Conservation (phyloP, 1,140 invertebrate genomes). For the Bombyx mori region DNA sequence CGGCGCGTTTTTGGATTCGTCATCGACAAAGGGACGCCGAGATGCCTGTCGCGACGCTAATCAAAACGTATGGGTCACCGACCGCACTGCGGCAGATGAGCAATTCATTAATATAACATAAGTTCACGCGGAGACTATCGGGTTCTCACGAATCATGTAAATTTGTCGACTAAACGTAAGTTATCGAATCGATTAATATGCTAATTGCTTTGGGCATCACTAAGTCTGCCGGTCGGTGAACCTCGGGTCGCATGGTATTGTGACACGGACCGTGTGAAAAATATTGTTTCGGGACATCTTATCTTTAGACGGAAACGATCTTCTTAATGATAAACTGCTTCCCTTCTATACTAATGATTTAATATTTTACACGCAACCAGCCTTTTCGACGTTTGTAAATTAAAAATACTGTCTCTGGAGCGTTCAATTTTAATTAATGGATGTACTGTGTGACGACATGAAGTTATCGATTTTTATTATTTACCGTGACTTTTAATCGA, state of each 20-base stretch:
- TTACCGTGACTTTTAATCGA: too few relatives aligned
- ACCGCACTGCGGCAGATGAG: constrained; percentile 48
- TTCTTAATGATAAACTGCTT: too few relatives aligned
- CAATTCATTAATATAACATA: constrained; percentile 71
- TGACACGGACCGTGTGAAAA: constrained; percentile 56
- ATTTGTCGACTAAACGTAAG: constrained; percentile 68
- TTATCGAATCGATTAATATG: constrained; percentile 71
- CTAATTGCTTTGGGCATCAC: constrained; percentile 65
- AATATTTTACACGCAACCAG: too few relatives aligned
- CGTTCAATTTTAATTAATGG: too few relatives aligned
- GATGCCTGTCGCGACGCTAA: constrained; percentile 33
- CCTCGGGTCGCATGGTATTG: constrained; percentile 50
- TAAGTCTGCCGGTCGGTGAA: constrained; percentile 57
- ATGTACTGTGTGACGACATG: too few relatives aligned
- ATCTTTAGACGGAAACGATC: too few relatives aligned
- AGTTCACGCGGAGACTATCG: constrained; percentile 58
- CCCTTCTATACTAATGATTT: too few relatives aligned
- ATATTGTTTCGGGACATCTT: constrained; percentile 8
- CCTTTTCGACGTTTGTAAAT: too few relatives aligned
- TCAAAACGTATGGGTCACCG: constrained; percentile 54
- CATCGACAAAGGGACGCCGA: constrained; percentile 8
- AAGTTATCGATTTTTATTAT: too few relatives aligned
- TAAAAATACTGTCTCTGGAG: too few relatives aligned
- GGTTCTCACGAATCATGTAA: constrained; percentile 69
- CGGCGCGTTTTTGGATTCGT: background rate